Evolutionary conservation across 2,113 vertebrate genomes (phyloP).

Genomic region (Pipra filicauda): DNA sequence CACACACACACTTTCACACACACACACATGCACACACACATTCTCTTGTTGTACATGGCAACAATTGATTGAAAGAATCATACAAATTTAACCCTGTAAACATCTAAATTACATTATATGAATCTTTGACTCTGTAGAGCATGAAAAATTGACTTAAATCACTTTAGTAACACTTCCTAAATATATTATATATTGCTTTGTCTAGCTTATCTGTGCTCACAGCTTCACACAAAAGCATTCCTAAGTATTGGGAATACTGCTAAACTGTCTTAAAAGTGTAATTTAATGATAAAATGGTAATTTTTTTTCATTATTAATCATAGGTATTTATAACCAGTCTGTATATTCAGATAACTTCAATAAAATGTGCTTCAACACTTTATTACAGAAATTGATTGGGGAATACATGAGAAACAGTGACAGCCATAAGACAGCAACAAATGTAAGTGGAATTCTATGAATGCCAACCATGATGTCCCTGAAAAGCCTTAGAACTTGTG

Average conservation of each 20-base stretch:
- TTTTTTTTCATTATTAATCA: background rate
- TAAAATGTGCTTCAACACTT: background rate
- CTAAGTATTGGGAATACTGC: conserved; percentile 26
- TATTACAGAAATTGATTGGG: background rate
- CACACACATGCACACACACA: background rate
- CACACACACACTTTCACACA: background rate
- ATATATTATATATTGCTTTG: conserved; percentile 15
- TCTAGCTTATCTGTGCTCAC: background rate
- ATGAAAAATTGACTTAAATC: conserved; percentile 1
- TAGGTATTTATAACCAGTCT: background rate
- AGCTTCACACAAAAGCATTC: conserved; percentile 28
- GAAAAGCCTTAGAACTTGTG: background rate
- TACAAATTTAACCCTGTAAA: background rate
- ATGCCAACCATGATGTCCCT: background rate
- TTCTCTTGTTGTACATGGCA: background rate
- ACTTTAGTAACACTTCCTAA: background rate
- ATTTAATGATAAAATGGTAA: background rate
- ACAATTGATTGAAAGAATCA: background rate
- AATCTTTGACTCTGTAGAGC: background rate
- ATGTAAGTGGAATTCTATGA: background rate
- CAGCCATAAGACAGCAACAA: background rate
- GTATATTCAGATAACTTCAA: background rate
- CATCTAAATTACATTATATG: background rate
- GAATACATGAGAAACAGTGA: background rate
- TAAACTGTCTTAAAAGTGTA: conserved; percentile 40